Percentiles rank a stretch among this genome's conserved stretches.
Evolutionary conservation across 2,797 vertebrate species (phyloP).

Genomic region (Thaleichthys pacificus): DNA sequence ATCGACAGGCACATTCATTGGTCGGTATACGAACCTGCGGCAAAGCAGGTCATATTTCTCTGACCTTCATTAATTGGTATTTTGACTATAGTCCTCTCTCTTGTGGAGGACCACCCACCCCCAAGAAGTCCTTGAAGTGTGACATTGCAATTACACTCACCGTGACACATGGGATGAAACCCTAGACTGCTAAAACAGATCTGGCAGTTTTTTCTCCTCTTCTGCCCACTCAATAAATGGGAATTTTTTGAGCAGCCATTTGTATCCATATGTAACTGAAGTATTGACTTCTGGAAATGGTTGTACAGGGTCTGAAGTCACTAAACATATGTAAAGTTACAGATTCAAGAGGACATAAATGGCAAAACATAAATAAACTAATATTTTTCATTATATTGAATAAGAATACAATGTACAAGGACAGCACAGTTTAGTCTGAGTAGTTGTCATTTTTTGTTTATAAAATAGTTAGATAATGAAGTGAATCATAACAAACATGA

Average conservation of each 20-base stretch:
- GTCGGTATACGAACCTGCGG: conserved; percentile 56
- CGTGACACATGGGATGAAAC: conserved; percentile 72
- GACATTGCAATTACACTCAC: conserved; percentile 77
- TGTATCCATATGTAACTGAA: conserved; percentile 13
- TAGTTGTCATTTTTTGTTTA: too few species aligned
- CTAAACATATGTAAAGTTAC: too few species aligned
- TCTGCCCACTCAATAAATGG: conserved; percentile 55
- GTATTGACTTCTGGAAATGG: too few species aligned
- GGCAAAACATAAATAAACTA: too few species aligned
- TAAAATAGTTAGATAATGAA: too few species aligned
- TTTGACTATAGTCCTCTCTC: conserved; percentile 71
- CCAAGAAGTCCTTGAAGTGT: conserved; percentile 76
- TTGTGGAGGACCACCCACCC: conserved; percentile 63
- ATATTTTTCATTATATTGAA: too few species aligned
- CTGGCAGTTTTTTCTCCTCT: conserved; percentile 41
- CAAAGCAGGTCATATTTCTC: conserved; percentile 69
- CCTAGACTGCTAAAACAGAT: conserved; percentile 70
- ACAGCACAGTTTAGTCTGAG: too few species aligned
- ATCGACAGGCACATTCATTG: conserved; percentile 64
- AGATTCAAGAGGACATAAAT: too few species aligned
- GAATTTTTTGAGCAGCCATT: conserved; percentile 70
- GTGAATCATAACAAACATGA: too few species aligned
- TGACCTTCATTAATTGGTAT: conserved; percentile 77
- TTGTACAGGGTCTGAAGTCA: too few species aligned
- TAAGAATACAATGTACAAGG: too few species aligned